These are phyloP conservation scores for Gallinago jamesoni DNA, from an alignment of 2,113 vertebrate species.

Conservation along the genomic window DNA sequence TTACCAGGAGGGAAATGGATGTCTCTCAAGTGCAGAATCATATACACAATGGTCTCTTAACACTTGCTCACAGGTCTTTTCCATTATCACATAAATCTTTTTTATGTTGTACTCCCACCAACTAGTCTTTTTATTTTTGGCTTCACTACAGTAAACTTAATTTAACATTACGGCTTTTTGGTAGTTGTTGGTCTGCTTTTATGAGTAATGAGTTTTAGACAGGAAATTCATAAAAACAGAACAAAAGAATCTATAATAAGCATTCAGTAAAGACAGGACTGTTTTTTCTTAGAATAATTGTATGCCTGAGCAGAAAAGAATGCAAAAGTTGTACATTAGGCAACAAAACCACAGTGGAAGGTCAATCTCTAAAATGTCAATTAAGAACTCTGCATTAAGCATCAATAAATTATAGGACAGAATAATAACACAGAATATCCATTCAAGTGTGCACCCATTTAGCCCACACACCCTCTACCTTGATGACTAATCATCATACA, in stretches of 20 bases:
- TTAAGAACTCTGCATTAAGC: not conserved
- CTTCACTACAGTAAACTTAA: constrained; percentile 61
- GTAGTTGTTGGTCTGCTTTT: constrained; percentile 46
- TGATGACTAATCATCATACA: not conserved
- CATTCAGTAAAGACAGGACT: not conserved
- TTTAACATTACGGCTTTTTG: constrained; percentile 4
- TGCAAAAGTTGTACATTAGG: not conserved
- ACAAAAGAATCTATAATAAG: constrained; percentile 44
- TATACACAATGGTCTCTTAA: constrained; percentile 10
- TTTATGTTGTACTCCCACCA: constrained; percentile 44
- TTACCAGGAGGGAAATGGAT: constrained; percentile 14
- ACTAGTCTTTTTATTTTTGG: constrained; percentile 51
- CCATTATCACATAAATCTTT: constrained; percentile 52
- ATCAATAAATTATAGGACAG: not conserved
- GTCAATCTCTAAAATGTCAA: not conserved
- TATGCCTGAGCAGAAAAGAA: not conserved
- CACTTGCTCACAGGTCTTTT: constrained; percentile 24
- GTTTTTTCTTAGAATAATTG: constrained; percentile 29
- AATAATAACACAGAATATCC: not conserved
- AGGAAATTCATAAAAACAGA: constrained; percentile 52
- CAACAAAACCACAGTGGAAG: constrained; percentile 5
- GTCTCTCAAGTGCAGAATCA: constrained; percentile 29
- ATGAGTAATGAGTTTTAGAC: constrained; percentile 54
- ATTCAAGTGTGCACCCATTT: not conserved
- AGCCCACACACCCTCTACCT: not conserved